A percentile compares a stretch with the other conserved stretches of the same genome.
Conservation (phyloP, 2,888 invertebrate genomes). For the Crepidodera aurea region DNA sequence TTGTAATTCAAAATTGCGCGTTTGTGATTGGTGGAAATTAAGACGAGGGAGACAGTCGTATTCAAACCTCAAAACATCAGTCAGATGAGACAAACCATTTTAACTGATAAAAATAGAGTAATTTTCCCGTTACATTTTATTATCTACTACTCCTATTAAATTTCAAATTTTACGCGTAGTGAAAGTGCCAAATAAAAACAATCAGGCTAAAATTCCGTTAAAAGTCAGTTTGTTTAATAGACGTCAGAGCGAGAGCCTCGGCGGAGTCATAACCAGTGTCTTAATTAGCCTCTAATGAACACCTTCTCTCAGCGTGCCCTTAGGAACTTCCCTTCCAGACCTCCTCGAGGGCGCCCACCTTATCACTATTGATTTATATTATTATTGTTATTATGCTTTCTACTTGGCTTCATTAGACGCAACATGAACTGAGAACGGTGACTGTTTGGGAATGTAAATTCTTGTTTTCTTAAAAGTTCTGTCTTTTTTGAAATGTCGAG, state of each 20-base stretch:
- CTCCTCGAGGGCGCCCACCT: conserved; percentile 27
- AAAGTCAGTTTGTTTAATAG: conserved; percentile 52
- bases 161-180: background rate
- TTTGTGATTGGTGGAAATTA: no score
- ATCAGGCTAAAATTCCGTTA: conserved; percentile 46
- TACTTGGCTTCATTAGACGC: conserved; percentile 5
- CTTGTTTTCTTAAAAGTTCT: no score
- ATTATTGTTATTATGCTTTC: conserved; percentile 36
- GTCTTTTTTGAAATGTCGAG: no score
- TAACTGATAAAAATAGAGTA: no score
- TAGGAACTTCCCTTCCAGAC: conserved; percentile 16
- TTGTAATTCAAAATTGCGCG: no score
- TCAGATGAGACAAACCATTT: no score
- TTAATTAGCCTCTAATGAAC: conserved; percentile 57
- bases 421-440: no score
- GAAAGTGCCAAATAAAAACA: conserved; percentile 33
- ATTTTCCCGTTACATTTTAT: no score
- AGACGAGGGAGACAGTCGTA: no score
- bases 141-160: no score
- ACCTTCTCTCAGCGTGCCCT: conserved; percentile 38
- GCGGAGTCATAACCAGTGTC: conserved; percentile 54
- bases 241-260: conserved; percentile 52
- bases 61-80: no score
- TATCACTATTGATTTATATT: conserved; percentile 39
- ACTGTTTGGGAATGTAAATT: no score